Percentiles rank a stretch among this genome's conserved stretches.
Evolutionary conservation across 2,797 vertebrate species (phyloP).

Genomic region (Chaenodraco wilsoni): DNA sequence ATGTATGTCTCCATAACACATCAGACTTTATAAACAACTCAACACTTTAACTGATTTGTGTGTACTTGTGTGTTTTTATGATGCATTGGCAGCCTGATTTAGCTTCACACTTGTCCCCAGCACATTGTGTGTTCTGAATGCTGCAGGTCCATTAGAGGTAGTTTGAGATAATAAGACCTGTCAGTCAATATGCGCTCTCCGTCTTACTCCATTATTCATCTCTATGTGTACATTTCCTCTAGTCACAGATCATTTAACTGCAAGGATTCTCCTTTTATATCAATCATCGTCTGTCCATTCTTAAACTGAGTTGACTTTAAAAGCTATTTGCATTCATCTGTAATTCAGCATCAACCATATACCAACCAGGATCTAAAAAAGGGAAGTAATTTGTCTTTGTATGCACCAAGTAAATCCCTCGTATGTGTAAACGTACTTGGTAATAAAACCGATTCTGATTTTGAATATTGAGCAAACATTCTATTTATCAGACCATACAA

Average conservation of each 20-base stretch:
- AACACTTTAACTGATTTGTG: slow-evolving; percentile 5
- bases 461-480: slow-evolving; percentile 19
- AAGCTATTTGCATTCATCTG: slow-evolving; percentile 21
- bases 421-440: too few relatives aligned
- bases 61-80: slow-evolving; percentile 9
- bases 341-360: slow-evolving; percentile 23
- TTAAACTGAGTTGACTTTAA: slow-evolving; percentile 33
- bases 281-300: slow-evolving; percentile 13
- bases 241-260: slow-evolving; percentile 56
- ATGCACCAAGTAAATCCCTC: too few relatives aligned
- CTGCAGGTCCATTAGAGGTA: slow-evolving; percentile 54
- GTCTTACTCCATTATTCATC: slow-evolving; percentile 72
- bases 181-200: slow-evolving; percentile 62
- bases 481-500: slow-evolving; percentile 44
- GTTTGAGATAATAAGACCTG: slow-evolving; percentile 65
- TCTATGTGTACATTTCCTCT: slow-evolving; percentile 58
- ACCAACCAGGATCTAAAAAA: slow-evolving; percentile 1
- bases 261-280: slow-evolving; percentile 34
- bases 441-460: too few relatives aligned
- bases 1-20: slow-evolving; percentile 22
- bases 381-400: background rate
- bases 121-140: slow-evolving; percentile 24
- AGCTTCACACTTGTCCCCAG: background rate
- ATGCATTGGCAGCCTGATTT: slow-evolving; percentile 12
- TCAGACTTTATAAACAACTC: slow-evolving; percentile 19